phyloP scores from a whole-genome alignment of 2,888 invertebrate genomes.

The Agrochola circellaris region DNA sequence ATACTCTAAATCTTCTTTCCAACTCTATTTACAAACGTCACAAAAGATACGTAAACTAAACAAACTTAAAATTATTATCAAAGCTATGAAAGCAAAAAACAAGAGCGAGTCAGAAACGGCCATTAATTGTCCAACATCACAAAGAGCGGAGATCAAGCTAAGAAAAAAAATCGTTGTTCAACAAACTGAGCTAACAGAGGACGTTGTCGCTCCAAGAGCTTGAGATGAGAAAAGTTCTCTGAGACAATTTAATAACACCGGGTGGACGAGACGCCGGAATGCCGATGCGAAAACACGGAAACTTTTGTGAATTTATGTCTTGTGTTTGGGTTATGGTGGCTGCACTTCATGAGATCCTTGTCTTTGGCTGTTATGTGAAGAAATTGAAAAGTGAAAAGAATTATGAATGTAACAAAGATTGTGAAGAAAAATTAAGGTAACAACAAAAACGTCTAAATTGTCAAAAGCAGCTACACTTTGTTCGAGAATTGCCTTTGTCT shows the following conservation, averaged over 20 bases:
- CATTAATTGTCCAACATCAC: constrained; percentile 63
- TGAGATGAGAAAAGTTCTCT: constrained; percentile 86
- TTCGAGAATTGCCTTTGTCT: not conserved
- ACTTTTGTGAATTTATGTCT: constrained; percentile 66
- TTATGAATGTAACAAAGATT: not conserved
- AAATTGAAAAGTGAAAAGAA: constrained; percentile 24
- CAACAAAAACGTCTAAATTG: not conserved
- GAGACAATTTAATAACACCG: constrained; percentile 87
- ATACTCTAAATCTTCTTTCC: not conserved
- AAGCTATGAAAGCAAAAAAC: constrained; percentile 51
- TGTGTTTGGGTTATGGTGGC: constrained; percentile 48
- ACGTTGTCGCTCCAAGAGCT: constrained; percentile 68
- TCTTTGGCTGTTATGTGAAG: constrained; percentile 12
- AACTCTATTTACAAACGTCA: constrained; percentile 13
- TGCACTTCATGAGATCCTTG: constrained; percentile 58
- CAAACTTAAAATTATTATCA: constrained; percentile 53
- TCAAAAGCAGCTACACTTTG: not conserved
- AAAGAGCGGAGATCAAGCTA: constrained; percentile 65
- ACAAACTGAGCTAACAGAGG: constrained; percentile 72
- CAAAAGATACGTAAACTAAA: constrained; percentile 27
- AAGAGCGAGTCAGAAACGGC: constrained; percentile 36
- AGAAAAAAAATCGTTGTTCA: constrained; percentile 70
- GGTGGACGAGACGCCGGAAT: constrained; percentile 76
- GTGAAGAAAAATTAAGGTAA: not conserved
- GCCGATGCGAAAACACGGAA: constrained; percentile 73